Evolutionary conservation across 2,113 vertebrate genomes (phyloP), one percentile per base, ranked within the genome.

Genomic region (Rallus limicola): DNA sequence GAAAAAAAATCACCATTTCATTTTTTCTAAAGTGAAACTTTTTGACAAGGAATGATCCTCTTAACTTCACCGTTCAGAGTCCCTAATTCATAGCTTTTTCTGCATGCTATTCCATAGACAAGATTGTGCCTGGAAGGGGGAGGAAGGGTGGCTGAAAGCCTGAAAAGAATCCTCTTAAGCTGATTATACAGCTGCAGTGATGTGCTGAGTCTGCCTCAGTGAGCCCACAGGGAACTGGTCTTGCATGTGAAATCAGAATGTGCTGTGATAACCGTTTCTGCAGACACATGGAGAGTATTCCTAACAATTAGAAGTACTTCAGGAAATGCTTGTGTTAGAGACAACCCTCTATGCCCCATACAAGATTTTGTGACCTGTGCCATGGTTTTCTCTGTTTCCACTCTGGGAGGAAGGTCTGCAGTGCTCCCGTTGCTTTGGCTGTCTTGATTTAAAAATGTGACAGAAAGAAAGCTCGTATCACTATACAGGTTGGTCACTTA

Each of bases 111-210:
- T 82, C 59, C 21, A 4, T 63, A 55, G 67, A 36, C 23, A 34
- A 24, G 24, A n/a, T 74, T 81, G 76, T 81, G 46, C 36, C 40
- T 84, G 55, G 72, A 74, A 91, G 14, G 31, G 77, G n/a, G 55
- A 86, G 63, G 46, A n/a, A 69, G 13, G 5, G 17, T 3, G 2
- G 44, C 17, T 3, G 2, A 50, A 82, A 88, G 88, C 74, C 88
- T 90, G 85, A 69, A 58, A 90, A 88, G 70, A 93, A 53, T 72
- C 33, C 48, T 80, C 62, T 86, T 65, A 86, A 93, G 82, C 67
- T 88, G 88, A 77, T 94, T 86, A 58, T 86, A 44, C 82, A 97
- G 79, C 88, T 90, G 71, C 67, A 48, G 29, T 55, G 58, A 58
- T 77, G 82, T 86, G 40, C 76, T 58, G 75, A 82, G 50, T 40